Conservation (phyloP, 1,140 invertebrate genomes). For the Drosophila ercepeae region DNA sequence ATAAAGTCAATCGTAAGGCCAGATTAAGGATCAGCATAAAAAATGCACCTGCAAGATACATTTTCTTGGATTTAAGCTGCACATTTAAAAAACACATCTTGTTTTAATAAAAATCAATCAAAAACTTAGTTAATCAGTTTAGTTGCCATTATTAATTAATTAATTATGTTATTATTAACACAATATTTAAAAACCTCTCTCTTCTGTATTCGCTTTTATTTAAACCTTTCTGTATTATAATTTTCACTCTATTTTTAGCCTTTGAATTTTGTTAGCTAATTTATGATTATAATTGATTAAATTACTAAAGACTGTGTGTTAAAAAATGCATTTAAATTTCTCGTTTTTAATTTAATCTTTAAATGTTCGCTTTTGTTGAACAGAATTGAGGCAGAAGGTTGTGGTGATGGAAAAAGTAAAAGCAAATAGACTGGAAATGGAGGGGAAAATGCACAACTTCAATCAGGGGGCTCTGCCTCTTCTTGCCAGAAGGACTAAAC, state of each 20-base stretch:
- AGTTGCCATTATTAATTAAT: too few relatives aligned
- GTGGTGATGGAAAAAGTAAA: constrained; percentile 58
- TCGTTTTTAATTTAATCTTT: neutral
- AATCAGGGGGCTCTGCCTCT: constrained; percentile 10
- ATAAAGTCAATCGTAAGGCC: constrained; percentile 6
- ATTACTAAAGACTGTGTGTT: neutral
- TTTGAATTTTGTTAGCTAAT: neutral
- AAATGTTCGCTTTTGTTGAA: constrained; percentile 34
- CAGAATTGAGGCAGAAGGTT: constrained; percentile 24
- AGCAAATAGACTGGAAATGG: constrained; percentile 78
- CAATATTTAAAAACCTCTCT: too few relatives aligned
- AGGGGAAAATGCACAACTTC: constrained; percentile 65
- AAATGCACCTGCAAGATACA: neutral
- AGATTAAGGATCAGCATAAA: neutral
- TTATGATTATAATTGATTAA: neutral
- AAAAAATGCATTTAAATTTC: neutral
- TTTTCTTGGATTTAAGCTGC: neutral
- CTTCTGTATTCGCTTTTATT: too few relatives aligned
- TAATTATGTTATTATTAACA: too few relatives aligned
- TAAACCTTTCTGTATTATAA: neutral
- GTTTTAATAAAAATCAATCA: neutral
- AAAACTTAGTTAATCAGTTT: neutral
- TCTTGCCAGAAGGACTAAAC: constrained; percentile 2
- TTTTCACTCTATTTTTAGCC: neutral
- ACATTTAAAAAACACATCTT: neutral